These are phyloP conservation scores for Pogonomyrmex californicus DNA, from an alignment of 1,140 invertebrate species.

Conservation along the genomic window DNA sequence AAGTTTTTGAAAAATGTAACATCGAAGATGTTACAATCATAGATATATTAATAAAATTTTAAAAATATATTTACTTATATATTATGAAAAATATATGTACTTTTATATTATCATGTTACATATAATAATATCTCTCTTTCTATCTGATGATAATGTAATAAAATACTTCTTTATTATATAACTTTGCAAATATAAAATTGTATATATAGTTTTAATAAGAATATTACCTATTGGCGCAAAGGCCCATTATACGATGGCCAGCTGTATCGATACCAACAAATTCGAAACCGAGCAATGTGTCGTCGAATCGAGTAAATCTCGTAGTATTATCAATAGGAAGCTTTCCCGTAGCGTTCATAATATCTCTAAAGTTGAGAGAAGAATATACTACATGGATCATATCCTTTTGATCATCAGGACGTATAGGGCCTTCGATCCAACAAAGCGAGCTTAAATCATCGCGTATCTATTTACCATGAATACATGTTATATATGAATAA, in stretches of 20 bases:
- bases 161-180: neutral
- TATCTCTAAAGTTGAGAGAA: conserved; percentile 92
- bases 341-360: conserved; percentile 93
- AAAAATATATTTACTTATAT: neutral
- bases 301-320: conserved; percentile 86
- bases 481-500: neutral
- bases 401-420: conserved; percentile 79
- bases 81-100: neutral
- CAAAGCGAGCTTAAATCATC: conserved; percentile 95
- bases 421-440: conserved; percentile 92
- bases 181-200: neutral
- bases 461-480: conserved; percentile 83
- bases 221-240: conserved; percentile 83
- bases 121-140: neutral
- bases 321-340: conserved; percentile 88
- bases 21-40: neutral
- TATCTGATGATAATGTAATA: neutral
- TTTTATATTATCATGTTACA: neutral
- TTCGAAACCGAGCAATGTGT: conserved; percentile 91
- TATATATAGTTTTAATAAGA: neutral
- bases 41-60: neutral
- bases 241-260: conserved; percentile 91
- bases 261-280: conserved; percentile 88
- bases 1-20: too few relatives aligned
- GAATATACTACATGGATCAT: conserved; percentile 89